phyloP scores from a whole-genome alignment of 2,113 vertebrate genomes.

The Rhabdomys dilectus region DNA sequence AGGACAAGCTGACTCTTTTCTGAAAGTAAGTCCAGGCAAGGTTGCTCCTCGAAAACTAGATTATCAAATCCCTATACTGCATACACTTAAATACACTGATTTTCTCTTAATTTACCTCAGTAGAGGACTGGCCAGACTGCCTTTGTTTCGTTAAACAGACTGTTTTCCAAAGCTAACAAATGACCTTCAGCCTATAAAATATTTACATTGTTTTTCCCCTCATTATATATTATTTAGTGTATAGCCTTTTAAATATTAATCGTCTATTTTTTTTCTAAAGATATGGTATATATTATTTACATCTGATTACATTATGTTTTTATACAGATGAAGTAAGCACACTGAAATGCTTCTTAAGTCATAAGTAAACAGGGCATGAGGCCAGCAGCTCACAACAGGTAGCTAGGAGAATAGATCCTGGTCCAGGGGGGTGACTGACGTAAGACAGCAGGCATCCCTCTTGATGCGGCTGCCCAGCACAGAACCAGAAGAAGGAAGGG shows the following conservation, averaged over 20 bases:
- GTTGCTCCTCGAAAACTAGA: not conserved
- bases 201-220: conserved; percentile 73
- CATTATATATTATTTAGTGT: conserved; percentile 79
- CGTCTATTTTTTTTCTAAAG: conserved; percentile 72
- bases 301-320: conserved; percentile 62
- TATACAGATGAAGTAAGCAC: conserved; percentile 44
- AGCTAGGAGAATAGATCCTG: not conserved
- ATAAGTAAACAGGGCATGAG: not conserved
- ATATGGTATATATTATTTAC: conserved; percentile 80
- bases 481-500: not conserved
- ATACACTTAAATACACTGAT: not conserved
- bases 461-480: not conserved
- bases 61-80: not conserved
- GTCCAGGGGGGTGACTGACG: not conserved
- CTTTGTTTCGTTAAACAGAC: conserved; percentile 68
- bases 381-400: not conserved
- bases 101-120: conserved; percentile 38
- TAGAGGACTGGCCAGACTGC: not conserved
- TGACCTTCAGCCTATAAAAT: conserved; percentile 79
- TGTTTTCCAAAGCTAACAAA: conserved; percentile 74
- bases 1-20: not conserved
- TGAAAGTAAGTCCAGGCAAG: not conserved
- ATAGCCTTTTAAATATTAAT: conserved; percentile 80
- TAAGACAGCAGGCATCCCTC: not conserved
- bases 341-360: conserved; percentile 45